Percentiles rank a stretch among this genome's conserved stretches.
phyloP scores from a whole-genome alignment of 2,113 vertebrate species.

The Tringa solitaria region DNA sequence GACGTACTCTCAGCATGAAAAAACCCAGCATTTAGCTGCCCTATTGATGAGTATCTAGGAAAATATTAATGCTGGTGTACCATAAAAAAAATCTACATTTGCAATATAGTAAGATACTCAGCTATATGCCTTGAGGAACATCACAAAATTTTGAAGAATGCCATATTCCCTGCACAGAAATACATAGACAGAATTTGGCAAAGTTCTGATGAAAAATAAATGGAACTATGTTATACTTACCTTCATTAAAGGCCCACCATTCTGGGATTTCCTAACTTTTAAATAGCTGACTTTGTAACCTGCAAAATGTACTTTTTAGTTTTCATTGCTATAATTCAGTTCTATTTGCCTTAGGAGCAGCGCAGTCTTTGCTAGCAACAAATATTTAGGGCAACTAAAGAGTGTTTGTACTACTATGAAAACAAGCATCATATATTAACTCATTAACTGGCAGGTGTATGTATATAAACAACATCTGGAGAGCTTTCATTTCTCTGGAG shows the following conservation, averaged over 20 bases:
- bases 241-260: neutral
- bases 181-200: neutral
- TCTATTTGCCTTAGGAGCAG: neutral
- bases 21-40: neutral
- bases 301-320: neutral
- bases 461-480: conserved; percentile 62
- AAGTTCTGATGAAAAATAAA: neutral
- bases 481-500: conserved; percentile 8
- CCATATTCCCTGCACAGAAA: neutral
- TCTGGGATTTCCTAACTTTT: neutral
- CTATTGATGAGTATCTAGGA: neutral
- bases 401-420: conserved; percentile 33
- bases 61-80: neutral
- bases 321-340: neutral
- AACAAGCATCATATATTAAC: conserved; percentile 40
- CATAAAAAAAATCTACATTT: neutral
- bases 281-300: neutral
- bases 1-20: neutral
- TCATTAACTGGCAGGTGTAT: conserved; percentile 42
- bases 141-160: neutral
- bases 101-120: neutral
- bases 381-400: conserved; percentile 48
- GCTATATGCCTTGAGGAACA: neutral
- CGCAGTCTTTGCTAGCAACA: neutral
- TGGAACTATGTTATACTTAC: neutral